Base-by-base conservation (phyloP, 2,888 invertebrate species). In the Tetragonula carbonaria region DNA sequence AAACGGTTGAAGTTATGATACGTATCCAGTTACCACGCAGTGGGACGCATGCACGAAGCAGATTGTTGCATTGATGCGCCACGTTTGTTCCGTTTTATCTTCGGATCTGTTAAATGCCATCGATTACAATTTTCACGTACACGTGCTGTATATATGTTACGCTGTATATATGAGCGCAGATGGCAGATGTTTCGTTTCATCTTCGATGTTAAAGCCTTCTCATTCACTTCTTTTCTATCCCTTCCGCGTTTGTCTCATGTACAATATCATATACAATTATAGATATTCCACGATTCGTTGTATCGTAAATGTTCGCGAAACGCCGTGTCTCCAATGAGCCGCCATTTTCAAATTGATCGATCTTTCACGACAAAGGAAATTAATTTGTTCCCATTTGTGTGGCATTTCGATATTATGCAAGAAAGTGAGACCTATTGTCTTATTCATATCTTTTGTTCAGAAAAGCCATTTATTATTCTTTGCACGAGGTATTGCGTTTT, bases 31-130 rank as follows among this genome's bases (percentile, higher is more conserved):
- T 68, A 38, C 33, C 33, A 33, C 68, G 4, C 28, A 62, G 8
- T 28, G 8, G 8, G 18, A 53, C 18, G 8, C 18, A 62, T 53
- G 28, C 51, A 79, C 16, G 38, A 51, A 79, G 38, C 18, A 45
- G 13, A 70, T 73, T 62, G 21, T 53, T 53, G 62, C 45, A 57
- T 38, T 53, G 16, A n/a, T 50, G 33, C 55, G 55, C 50, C 14
- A 62, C 62, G 33, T 53, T 70, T 38, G 28, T 74, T 74, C 38
- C 28, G 14, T 13, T 79, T 66, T 77, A 53, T 80, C 59, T 16
- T 65, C 23, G 55, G 55, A 71, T 65, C 51, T 77, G 67, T 62
- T 62, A 51, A 45, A 62, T 62, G 18, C 14, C 59, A 65, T 71
- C 23, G 76, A 23, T 62, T 23, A 38, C 51, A 53, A 16, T 59